Percentiles rank a stretch among this genome's conserved stretches.
Conservation (phyloP, 2,113 vertebrate genomes). For the Myanophis thanlyinensis region DNA sequence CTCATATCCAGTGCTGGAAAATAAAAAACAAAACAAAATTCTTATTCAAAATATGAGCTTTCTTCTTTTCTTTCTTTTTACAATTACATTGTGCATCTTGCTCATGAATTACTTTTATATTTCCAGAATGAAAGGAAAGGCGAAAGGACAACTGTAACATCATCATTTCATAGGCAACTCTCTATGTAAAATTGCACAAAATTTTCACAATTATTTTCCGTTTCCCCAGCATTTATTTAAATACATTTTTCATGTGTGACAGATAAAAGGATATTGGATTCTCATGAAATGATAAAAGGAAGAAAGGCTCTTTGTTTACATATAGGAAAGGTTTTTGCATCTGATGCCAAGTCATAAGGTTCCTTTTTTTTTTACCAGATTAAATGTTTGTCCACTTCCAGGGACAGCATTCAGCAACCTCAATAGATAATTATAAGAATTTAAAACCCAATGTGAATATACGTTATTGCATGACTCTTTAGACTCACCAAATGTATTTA, state of each 20-base stretch:
- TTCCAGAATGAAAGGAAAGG: not conserved
- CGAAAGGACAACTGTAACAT: not conserved
- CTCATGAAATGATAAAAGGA: not conserved
- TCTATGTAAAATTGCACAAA: not conserved
- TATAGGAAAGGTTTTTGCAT: not conserved
- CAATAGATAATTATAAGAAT: not conserved
- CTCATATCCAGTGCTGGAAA: slow-evolving; percentile 56
- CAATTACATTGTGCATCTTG: not conserved
- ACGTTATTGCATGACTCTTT: not conserved
- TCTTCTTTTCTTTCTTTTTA: not conserved
- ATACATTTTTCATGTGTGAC: not conserved
- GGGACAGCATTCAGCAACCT: not conserved
- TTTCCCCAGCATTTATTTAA: not conserved
- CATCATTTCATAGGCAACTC: not conserved
- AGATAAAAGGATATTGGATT: not conserved
- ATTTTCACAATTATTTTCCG: not conserved
- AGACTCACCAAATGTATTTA: not conserved
- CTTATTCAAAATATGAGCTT: not conserved
- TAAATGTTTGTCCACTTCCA: not conserved
- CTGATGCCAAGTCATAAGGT: not conserved
- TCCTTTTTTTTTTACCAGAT: not conserved
- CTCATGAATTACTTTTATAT: not conserved
- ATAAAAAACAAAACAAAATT: not conserved
- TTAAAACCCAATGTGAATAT: not conserved
- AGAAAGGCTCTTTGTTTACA: not conserved